A percentile compares a stretch with the other conserved stretches of the same genome.
These are phyloP conservation scores for Lasaia peninsularis DNA, from an alignment of 1,140 invertebrate genomes.

Conservation along the genomic window DNA sequence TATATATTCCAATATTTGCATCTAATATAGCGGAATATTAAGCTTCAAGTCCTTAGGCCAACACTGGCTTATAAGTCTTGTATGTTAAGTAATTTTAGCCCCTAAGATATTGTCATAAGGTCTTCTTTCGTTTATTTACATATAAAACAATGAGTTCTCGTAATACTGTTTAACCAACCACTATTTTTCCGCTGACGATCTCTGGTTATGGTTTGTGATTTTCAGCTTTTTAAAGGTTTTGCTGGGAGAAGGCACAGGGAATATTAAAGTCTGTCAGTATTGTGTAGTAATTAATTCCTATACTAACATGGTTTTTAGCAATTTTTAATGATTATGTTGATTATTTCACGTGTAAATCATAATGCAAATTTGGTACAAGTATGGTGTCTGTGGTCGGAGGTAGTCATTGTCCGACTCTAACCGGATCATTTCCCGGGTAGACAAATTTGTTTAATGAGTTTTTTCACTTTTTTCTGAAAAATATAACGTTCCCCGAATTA, in stretches of 20 bases:
- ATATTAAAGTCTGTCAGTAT: not conserved
- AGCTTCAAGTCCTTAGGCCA: not conserved
- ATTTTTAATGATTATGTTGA: too few relatives aligned
- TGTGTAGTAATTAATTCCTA: not conserved
- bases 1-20: conserved; percentile 7
- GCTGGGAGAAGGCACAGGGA: not conserved
- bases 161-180: conserved; percentile 8
- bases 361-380: too few relatives aligned
- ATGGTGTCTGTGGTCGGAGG: too few relatives aligned
- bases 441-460: too few relatives aligned
- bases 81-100: not conserved
- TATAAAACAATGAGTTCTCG: conserved; percentile 1
- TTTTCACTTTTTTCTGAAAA: too few relatives aligned
- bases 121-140: not conserved
- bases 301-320: too few relatives aligned
- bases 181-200: conserved; percentile 8
- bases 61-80: not conserved
- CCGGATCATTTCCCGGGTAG: too few relatives aligned
- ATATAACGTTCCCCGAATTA: too few relatives aligned
- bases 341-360: too few relatives aligned
- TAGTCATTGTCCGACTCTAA: too few relatives aligned
- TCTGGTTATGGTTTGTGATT: not conserved
- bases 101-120: not conserved
- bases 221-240: conserved; percentile 4
- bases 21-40: conserved; percentile 3